These are phyloP conservation scores for Neoniphon sammara DNA, from an alignment of 2,797 vertebrate species.

Conservation along the genomic window DNA sequence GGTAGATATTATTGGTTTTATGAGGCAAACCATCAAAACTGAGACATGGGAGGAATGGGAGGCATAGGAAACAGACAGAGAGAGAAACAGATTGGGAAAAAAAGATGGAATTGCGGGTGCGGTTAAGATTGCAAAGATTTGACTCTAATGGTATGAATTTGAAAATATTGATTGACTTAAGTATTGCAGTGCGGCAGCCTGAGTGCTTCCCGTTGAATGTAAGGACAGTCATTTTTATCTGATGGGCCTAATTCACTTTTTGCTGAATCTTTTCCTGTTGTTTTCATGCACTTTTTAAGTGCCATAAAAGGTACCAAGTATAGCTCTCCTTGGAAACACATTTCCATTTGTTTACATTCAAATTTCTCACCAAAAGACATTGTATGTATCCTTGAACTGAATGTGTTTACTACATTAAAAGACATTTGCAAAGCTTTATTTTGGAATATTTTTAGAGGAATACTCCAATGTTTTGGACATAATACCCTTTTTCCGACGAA, in stretches of 20 bases:
- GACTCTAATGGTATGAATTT: slow-evolving; percentile 22
- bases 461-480: too few relatives aligned
- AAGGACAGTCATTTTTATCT: not conserved
- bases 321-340: too few relatives aligned
- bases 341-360: too few relatives aligned
- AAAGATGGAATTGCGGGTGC: slow-evolving; percentile 24
- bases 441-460: too few relatives aligned
- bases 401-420: too few relatives aligned
- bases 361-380: too few relatives aligned
- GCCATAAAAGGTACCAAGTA: too few relatives aligned
- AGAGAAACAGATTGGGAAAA: slow-evolving; percentile 23
- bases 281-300: too few relatives aligned
- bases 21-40: slow-evolving; percentile 25
- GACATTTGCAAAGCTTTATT: too few relatives aligned
- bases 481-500: too few relatives aligned
- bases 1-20: slow-evolving; percentile 50
- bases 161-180: slow-evolving; percentile 15
- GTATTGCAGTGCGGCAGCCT: not conserved
- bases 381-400: too few relatives aligned
- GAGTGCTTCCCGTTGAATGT: not conserved
- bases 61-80: slow-evolving; percentile 10
- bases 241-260: not conserved
- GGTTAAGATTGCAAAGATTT: slow-evolving; percentile 14
- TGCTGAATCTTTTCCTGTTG: too few relatives aligned
- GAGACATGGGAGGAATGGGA: slow-evolving; percentile 9